Evolutionary conservation across 2,113 vertebrate species (phyloP).

Genomic region (Microtus ochrogaster): DNA sequence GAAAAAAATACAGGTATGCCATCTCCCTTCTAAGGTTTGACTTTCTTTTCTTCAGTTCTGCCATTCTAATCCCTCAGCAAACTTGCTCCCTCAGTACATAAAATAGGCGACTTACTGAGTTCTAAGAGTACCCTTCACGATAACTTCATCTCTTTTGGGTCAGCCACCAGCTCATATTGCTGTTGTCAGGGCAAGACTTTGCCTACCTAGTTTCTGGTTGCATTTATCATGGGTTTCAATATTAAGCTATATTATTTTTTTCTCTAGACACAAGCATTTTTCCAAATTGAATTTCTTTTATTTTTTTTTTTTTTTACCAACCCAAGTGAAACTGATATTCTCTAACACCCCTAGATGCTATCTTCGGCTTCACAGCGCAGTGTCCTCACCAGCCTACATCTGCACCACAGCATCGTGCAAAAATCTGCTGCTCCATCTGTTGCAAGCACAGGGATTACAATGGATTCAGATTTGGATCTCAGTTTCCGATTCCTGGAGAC

Average conservation of each 20-base stretch:
- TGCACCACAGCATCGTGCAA: constrained; percentile 67
- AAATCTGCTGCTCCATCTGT: constrained; percentile 69
- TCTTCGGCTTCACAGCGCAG: constrained; percentile 60
- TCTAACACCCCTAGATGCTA: constrained; percentile 38
- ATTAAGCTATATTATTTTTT: neutral
- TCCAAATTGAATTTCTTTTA: constrained; percentile 53
- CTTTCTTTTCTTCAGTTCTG: neutral
- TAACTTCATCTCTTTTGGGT: neutral
- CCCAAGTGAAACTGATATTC: constrained; percentile 44
- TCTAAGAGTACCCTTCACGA: neutral
- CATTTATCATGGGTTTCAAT: constrained; percentile 46
- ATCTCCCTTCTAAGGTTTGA: neutral
- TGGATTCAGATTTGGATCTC: constrained; percentile 74
- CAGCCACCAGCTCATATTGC: constrained; percentile 32
- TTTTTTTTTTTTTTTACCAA: constrained; percentile 33
- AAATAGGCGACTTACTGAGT: neutral
- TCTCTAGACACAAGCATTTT: neutral
- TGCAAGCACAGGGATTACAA: constrained; percentile 71
- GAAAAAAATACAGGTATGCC: neutral
- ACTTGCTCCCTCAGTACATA: neutral
- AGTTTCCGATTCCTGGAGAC: constrained; percentile 73
- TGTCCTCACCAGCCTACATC: constrained; percentile 75
- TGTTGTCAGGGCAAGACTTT: neutral
- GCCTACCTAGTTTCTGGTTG: constrained; percentile 5
- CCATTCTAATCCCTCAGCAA: neutral